Percentiles rank a stretch among this genome's conserved stretches.
Evolutionary conservation across 2,797 vertebrate species (phyloP).

Genomic region (Enteromius viviparus): DNA sequence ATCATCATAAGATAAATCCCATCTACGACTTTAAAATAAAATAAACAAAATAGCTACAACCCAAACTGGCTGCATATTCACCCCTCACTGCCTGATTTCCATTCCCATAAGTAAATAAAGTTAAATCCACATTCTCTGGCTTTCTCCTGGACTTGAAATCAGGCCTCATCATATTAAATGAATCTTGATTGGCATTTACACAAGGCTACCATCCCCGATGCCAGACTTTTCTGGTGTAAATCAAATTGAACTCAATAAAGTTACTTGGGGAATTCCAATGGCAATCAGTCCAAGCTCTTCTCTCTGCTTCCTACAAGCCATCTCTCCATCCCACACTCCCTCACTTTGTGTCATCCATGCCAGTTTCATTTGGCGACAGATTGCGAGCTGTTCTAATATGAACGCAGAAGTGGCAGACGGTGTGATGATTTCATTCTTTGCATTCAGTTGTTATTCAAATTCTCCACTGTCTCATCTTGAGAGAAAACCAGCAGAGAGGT

Average conservation of each 20-base stretch:
- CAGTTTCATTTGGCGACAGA: constrained; percentile 61
- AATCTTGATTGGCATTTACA: constrained; percentile 61
- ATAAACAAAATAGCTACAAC: no score
- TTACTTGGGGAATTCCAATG: constrained; percentile 66
- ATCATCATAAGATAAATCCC: constrained; percentile 16
- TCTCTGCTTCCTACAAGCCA: constrained; percentile 36
- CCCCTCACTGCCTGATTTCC: not conserved
- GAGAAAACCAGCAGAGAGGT: not conserved
- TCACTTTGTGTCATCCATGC: constrained; percentile 26
- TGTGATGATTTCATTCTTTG: constrained; percentile 63
- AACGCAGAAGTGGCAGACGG: constrained; percentile 60
- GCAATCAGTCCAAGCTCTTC: constrained; percentile 13
- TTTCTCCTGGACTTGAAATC: constrained; percentile 28
- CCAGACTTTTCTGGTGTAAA: constrained; percentile 65
- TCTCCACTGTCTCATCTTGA: constrained; percentile 25
- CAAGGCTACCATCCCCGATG: constrained; percentile 53
- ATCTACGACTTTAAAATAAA: not conserved
- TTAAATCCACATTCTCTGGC: not conserved
- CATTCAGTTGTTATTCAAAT: constrained; percentile 41
- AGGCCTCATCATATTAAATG: constrained; percentile 54
- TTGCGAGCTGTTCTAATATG: constrained; percentile 51
- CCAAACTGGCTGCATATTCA: not conserved
- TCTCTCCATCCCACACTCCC: constrained; percentile 11
- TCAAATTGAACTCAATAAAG: constrained; percentile 67
- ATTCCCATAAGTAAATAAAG: not conserved